Conservation (phyloP, 2,888 invertebrate species). For the Cheilosia grossa region DNA sequence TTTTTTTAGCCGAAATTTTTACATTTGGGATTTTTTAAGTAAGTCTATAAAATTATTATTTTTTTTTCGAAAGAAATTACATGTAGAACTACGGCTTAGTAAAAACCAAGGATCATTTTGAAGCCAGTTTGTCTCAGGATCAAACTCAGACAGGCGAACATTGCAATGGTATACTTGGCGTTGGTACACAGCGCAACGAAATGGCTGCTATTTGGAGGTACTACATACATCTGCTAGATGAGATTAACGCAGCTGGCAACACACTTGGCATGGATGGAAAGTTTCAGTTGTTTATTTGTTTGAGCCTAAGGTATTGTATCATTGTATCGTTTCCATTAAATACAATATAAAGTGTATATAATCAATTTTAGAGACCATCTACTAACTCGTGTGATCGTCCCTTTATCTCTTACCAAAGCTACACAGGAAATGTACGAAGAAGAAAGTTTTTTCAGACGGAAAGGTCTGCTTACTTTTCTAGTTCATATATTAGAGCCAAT, state of each 20-base stretch:
- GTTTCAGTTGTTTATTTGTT: conserved; percentile 97
- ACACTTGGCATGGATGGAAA: conserved; percentile 96
- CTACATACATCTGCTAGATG: conserved; percentile 94
- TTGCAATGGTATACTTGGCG: conserved; percentile 77
- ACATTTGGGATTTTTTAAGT: conserved; percentile 99
- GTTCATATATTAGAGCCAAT: conserved; percentile 95
- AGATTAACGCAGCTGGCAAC: conserved; percentile 92
- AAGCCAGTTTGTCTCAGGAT: conserved; percentile 85
- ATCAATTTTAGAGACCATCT: conserved; percentile 89
- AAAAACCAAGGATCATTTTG: conserved; percentile 89
- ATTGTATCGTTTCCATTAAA: background rate
- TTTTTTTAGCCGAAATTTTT: conserved; percentile 96
- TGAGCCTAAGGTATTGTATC: conserved; percentile 92
- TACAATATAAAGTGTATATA: background rate
- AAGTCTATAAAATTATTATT: conserved; percentile 76
- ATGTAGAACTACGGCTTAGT: conserved; percentile 74
- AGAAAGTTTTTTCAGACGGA: conserved; percentile 95
- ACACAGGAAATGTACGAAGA: conserved; percentile 98
- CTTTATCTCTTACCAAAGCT: conserved; percentile 94
- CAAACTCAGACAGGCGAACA: conserved; percentile 78
- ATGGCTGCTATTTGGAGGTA: conserved; percentile 91
- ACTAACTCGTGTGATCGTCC: conserved; percentile 95
- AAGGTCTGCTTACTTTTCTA: conserved; percentile 93
- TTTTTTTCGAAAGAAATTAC: background rate
- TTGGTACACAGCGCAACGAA: conserved; percentile 82